Percentiles rank a stretch among this genome's conserved stretches.
phyloP scores from a whole-genome alignment of 1,140 invertebrate species.

The Octopus bimaculoides region DNA sequence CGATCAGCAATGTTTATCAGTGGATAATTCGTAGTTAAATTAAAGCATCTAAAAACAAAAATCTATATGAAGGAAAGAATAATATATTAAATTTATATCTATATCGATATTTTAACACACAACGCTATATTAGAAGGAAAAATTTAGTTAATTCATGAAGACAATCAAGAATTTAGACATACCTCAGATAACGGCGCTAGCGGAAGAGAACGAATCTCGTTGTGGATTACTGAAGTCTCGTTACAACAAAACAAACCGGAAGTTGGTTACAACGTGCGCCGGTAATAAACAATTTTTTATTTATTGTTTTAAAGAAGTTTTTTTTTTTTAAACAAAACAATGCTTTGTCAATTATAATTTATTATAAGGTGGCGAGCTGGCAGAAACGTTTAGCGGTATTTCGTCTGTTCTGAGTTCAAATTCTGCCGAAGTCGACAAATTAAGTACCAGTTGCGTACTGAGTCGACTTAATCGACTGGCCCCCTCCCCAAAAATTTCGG shows the following conservation, averaged over 20 bases:
- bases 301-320: neutral
- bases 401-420: no score
- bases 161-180: neutral
- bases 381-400: no score
- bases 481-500: neutral
- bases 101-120: neutral
- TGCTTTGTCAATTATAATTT: no score
- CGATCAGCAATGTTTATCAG: no score
- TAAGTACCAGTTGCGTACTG: neutral
- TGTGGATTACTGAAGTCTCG: neutral
- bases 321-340: no score
- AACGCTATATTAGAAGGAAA: no score
- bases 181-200: slow-evolving; percentile 31
- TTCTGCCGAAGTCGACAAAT: no score
- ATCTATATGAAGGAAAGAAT: no score
- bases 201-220: slow-evolving; percentile 25
- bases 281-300: neutral
- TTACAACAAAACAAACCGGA: neutral
- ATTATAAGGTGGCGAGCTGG: no score
- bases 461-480: neutral
- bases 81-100: neutral
- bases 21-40: no score
- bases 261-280: neutral
- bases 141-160: neutral
- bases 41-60: no score